A percentile compares a stretch with the other conserved stretches of the same genome.
Evolutionary conservation across 2,113 vertebrate species (phyloP).

Genomic region (Marmota monax): DNA sequence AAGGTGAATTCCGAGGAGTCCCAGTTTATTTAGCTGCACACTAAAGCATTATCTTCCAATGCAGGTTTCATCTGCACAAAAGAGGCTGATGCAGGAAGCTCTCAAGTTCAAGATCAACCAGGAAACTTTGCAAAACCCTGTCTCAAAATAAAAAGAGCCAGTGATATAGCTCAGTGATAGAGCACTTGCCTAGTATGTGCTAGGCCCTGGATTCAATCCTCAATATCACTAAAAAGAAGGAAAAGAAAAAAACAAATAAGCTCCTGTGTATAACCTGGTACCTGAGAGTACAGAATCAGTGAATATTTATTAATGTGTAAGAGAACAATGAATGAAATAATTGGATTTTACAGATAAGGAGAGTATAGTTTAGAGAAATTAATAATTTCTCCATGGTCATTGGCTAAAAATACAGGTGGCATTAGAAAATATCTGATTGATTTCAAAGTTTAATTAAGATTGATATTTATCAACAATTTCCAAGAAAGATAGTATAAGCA

Average conservation of each 20-base stretch:
- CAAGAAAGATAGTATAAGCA: neutral
- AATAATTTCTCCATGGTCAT: neutral
- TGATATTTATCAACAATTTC: slow-evolving; percentile 14
- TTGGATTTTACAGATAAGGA: neutral
- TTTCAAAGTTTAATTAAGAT: neutral
- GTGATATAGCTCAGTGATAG: no score
- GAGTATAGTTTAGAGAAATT: neutral
- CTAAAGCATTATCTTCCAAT: neutral
- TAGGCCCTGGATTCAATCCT: no score
- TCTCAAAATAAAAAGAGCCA: no score
- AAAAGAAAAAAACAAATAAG: neutral
- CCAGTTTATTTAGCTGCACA: neutral
- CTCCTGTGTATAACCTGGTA: neutral
- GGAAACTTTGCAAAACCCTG: neutral
- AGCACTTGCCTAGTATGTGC: no score
- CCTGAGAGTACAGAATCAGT: neutral
- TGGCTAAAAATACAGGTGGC: neutral
- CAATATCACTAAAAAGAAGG: no score
- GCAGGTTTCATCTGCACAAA: neutral
- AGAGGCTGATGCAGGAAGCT: neutral
- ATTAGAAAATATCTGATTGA: slow-evolving; percentile 45
- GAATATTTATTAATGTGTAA: slow-evolving; percentile 32
- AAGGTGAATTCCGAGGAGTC: neutral
- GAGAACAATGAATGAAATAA: neutral
- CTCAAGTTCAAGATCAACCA: neutral